These are phyloP conservation scores for Zosterops borbonicus DNA, from an alignment of 2,113 vertebrate species.

Conservation along the genomic window DNA sequence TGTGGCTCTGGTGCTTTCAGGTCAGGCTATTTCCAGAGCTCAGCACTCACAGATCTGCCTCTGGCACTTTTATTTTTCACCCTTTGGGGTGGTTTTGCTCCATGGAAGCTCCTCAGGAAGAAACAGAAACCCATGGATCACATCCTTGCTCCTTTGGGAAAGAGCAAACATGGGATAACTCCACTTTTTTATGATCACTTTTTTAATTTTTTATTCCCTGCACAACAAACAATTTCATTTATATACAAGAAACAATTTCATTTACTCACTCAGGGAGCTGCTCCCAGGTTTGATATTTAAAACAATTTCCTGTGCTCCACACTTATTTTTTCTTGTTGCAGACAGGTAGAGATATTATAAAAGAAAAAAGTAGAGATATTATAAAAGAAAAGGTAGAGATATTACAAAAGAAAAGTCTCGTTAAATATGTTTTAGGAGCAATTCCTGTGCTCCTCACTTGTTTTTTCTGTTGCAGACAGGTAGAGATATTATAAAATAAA, in stretches of 20 bases:
- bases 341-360: too few relatives aligned
- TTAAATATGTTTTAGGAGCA: background rate
- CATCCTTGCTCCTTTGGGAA: background rate
- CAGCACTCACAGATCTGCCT: background rate
- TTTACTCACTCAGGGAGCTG: background rate
- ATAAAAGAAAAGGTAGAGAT: too few relatives aligned
- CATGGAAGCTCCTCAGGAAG: background rate
- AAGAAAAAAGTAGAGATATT: too few relatives aligned
- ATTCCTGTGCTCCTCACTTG: too few relatives aligned
- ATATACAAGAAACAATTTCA: fast-evolving
- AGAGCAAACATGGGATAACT: background rate
- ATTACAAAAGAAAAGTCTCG: background rate
- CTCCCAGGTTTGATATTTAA: background rate
- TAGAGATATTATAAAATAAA: background rate
- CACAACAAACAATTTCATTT: fast-evolving
- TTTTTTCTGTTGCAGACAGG: background rate
- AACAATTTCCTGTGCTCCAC: background rate
- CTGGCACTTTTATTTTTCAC: background rate
- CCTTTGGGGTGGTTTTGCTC: background rate
- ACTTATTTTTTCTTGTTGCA: background rate
- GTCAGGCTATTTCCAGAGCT: background rate
- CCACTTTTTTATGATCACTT: background rate
- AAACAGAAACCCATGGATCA: background rate
- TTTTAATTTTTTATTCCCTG: background rate
- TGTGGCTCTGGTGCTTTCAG: background rate